Evolutionary conservation across 2,797 vertebrate genomes (phyloP), one percentile per base, ranked within the genome.

Genomic region (Glyptemys insculpta): DNA sequence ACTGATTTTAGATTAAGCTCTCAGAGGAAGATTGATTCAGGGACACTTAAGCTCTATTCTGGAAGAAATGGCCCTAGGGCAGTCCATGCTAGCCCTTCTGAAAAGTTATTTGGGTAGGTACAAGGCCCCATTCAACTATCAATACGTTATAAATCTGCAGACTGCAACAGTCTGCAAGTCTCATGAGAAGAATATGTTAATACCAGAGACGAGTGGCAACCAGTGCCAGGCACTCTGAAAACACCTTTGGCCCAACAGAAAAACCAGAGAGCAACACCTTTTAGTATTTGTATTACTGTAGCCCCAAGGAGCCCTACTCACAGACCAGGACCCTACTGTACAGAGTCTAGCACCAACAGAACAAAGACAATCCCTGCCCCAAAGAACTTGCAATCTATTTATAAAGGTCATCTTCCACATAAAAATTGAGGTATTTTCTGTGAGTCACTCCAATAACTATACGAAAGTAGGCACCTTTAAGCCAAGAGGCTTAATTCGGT

Each of bases 61-160:
- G 29, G 50, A 83, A 91, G 72, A 85, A 72, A 88, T 31, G 52
- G 18, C 78, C 92, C 72, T 85, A 49, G n/a, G 93, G 82, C 19
- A 3, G 0, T 0, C 0, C 4, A 53, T 44, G 80, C 5, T 47
- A 89, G 5, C 41, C 54, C 54, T 72, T 23, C 41, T 0, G 65
- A 65, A 80, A 59, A n/a, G 34, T 50, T 87, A n/a, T 52, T 79
- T 65, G 23, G 41, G 65, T 68, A n/a, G 23, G 15, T 9, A 59
- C 2, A 3, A 49, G 86, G 15, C 89, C 10, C 31, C 41, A 12
- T 18, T 23, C 34, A 49, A 74, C 12, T 62, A 15, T 25, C 23
- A 93, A 93, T 1, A 8, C 65, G 92, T 72, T 2, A 54, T 31
- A 49, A 85, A 76, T 23, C 50, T 31, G 53, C 44, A 68, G n/a